Percentiles rank a stretch among this genome's conserved stretches.
Evolutionary conservation across 2,113 vertebrate species (phyloP).

Genomic region (Stercorarius parasiticus): DNA sequence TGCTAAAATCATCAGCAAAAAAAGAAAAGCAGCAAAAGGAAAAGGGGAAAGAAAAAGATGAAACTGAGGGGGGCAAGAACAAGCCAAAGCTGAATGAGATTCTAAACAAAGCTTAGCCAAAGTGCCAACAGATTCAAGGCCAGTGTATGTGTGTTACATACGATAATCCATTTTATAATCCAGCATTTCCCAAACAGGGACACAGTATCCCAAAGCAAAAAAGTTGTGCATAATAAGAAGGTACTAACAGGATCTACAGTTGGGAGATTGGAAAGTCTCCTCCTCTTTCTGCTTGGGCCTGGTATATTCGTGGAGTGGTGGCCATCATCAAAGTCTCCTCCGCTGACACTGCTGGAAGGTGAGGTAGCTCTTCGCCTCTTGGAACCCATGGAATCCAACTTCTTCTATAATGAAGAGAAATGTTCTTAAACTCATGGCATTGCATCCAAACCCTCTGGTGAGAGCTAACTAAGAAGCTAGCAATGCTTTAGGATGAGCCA

Average conservation of each 20-base stretch:
- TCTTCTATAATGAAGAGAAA: conserved; percentile 80
- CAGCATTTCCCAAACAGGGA: not conserved
- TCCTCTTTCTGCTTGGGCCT: conserved; percentile 91
- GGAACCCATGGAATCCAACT: conserved; percentile 91
- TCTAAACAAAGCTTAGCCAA: not conserved
- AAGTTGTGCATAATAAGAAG: not conserved
- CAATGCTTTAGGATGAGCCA: not conserved
- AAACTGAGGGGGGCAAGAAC: not conserved
- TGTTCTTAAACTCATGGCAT: conserved; percentile 67
- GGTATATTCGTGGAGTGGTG: conserved; percentile 87
- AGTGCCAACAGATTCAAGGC: not conserved
- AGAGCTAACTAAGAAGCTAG: not conserved
- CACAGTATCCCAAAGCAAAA: not conserved
- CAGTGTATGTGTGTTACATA: accelerated
- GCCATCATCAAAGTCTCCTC: conserved; percentile 94
- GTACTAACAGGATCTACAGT: conserved; percentile 97
- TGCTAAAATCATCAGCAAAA: not conserved
- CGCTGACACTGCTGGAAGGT: conserved; percentile 95
- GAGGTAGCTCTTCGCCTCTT: conserved; percentile 97
- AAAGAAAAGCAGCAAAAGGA: not conserved
- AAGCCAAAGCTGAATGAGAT: not conserved
- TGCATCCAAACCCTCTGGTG: conserved; percentile 6
- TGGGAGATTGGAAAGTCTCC: conserved; percentile 90
- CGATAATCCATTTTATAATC: not conserved
- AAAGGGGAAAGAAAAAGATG: not conserved